Conservation (phyloP, 2,113 vertebrate genomes). For the Corythaixoides concolor region DNA sequence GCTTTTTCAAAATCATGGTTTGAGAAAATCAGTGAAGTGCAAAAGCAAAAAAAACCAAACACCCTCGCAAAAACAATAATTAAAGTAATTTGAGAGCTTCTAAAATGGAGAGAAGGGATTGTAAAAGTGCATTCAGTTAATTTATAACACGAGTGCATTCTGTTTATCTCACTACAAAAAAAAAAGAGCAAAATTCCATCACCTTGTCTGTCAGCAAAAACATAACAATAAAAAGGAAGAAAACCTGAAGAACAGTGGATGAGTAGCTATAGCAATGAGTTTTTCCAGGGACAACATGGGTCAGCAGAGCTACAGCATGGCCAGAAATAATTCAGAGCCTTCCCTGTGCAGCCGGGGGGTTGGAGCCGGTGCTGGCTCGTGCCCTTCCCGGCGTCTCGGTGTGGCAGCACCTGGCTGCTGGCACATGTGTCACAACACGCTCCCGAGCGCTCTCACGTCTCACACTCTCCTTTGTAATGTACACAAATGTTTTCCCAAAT, state of each 20-base stretch:
- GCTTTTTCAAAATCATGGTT: background rate
- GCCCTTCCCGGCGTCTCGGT: background rate
- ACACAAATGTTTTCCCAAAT: background rate
- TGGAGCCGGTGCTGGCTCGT: background rate
- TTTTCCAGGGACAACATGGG: background rate
- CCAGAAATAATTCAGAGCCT: background rate
- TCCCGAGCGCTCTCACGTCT: background rate
- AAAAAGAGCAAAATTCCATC: background rate
- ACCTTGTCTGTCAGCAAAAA: background rate
- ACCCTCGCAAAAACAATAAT: background rate
- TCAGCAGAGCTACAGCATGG: background rate
- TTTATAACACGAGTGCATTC: background rate
- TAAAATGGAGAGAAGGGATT: background rate
- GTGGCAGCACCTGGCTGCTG: background rate
- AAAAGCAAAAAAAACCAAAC: background rate
- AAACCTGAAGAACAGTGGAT: background rate
- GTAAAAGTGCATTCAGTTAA: background rate
- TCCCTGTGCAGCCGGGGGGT: rapidly evolving
- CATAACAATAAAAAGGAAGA: background rate
- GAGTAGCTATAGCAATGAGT: background rate
- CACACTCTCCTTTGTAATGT: background rate
- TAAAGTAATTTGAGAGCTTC: background rate
- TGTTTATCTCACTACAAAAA: background rate
- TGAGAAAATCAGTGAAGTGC: background rate
- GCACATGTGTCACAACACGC: too few species aligned